Percentiles rank a stretch among this genome's conserved stretches.
Conservation (phyloP, 2,888 invertebrate species). For the Euzetes globulus region DNA sequence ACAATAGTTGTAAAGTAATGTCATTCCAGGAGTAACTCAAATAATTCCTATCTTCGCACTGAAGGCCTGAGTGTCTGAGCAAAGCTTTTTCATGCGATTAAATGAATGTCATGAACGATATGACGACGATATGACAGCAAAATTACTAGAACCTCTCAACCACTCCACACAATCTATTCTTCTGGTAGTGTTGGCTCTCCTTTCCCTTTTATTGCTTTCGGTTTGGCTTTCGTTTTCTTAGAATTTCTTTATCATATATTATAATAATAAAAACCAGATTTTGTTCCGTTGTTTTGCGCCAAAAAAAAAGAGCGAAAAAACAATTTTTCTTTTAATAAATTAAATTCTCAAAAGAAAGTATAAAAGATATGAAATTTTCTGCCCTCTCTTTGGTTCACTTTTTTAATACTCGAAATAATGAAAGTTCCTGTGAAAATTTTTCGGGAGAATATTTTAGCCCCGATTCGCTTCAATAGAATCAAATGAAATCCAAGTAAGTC, state of each 20-base stretch:
- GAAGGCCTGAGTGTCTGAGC: neutral
- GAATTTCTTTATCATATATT: neutral
- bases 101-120: constrained; percentile 23
- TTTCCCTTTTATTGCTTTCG: neutral
- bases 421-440: too few relatives aligned
- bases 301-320: neutral
- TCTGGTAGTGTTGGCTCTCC: neutral
- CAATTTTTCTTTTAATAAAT: constrained; percentile 15
- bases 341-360: constrained; percentile 4
- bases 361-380: neutral
- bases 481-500: too few relatives aligned
- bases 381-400: neutral
- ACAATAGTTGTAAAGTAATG: constrained; percentile 10
- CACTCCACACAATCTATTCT: neutral
- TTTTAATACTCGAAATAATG: neutral
- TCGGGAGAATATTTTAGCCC: too few relatives aligned
- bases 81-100: constrained; percentile 25
- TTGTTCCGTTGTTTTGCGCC: neutral
- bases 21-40: constrained; percentile 8
- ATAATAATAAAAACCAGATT: neutral
- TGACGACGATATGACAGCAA: constrained; percentile 1
- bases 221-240: neutral
- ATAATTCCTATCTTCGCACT: constrained; percentile 7
- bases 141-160: neutral
- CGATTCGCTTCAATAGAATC: too few relatives aligned